Evolutionary conservation across 2,888 invertebrate species (phyloP).

Genomic region (Xylocampa areola): DNA sequence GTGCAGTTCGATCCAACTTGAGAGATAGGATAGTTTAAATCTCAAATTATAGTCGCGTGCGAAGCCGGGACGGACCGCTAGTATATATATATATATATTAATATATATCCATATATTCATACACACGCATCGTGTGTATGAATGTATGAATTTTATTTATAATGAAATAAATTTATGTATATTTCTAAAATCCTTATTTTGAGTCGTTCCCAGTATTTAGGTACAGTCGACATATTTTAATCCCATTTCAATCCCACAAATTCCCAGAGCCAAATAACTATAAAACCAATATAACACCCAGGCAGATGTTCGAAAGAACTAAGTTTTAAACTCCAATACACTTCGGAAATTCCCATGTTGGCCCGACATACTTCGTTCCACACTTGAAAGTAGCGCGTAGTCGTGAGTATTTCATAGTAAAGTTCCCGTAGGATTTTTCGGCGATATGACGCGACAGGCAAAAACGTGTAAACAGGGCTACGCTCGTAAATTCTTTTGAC

Average conservation of each 20-base stretch:
- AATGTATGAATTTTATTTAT: no score
- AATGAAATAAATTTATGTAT: no score
- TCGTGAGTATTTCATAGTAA: constrained; percentile 70
- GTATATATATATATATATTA: no score
- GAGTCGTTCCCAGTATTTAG: no score
- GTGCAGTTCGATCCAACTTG: no score
- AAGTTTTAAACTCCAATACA: constrained; percentile 47
- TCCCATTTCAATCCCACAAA: neutral
- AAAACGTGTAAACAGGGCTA: constrained; percentile 75
- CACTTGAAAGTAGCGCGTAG: constrained; percentile 55
- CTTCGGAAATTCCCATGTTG: constrained; percentile 50
- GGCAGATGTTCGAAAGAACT: constrained; percentile 46
- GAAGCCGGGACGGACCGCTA: no score
- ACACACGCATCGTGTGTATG: no score
- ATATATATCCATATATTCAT: no score
- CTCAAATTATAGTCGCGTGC: no score
- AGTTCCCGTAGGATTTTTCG: constrained; percentile 70
- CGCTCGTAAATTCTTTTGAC: constrained; percentile 79
- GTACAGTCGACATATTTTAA: no score
- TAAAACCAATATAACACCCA: constrained; percentile 31
- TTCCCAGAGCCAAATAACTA: neutral
- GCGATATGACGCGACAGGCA: constrained; percentile 68
- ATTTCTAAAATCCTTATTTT: no score
- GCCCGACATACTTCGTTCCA: constrained; percentile 53
- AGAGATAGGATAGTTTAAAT: no score